These are phyloP conservation scores for Andrena chrysosceles DNA, from an alignment of 2,888 invertebrate species.

Conservation along the genomic window DNA sequence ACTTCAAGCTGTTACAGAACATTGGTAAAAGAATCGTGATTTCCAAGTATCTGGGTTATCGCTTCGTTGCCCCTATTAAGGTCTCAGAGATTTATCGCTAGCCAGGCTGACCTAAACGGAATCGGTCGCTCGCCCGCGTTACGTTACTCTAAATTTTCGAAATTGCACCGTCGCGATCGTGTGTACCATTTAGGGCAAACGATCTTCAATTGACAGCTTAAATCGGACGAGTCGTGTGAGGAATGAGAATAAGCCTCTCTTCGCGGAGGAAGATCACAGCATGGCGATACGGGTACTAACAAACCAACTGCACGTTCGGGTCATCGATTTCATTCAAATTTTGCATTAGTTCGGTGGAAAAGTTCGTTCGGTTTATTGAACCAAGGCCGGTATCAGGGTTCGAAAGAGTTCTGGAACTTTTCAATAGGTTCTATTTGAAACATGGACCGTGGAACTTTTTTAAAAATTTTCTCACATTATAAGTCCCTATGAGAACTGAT, in stretches of 20 bases:
- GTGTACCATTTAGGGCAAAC: background rate
- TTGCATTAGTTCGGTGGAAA: no score
- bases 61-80: conserved; percentile 76
- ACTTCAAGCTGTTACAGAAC: conserved; percentile 11
- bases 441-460: no score
- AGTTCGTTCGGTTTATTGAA: no score
- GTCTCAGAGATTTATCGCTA: conserved; percentile 74
- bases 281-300: background rate
- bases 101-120: conserved; percentile 72
- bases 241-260: background rate
- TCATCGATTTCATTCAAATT: no score
- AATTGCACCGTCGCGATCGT: conserved; percentile 6
- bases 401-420: no score
- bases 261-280: background rate
- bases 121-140: conserved; percentile 39
- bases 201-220: conserved; percentile 3
- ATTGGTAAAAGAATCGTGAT: conserved; percentile 49
- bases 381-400: no score
- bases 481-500: no score
- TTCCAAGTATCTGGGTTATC: conserved; percentile 78
- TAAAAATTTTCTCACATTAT: no score
- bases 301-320: no score
- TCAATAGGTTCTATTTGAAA: no score
- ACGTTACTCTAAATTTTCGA: conserved; percentile 29
- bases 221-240: background rate